Evolutionary conservation across 2,113 vertebrate species (phyloP).

Genomic region (Enhydra lutris): DNA sequence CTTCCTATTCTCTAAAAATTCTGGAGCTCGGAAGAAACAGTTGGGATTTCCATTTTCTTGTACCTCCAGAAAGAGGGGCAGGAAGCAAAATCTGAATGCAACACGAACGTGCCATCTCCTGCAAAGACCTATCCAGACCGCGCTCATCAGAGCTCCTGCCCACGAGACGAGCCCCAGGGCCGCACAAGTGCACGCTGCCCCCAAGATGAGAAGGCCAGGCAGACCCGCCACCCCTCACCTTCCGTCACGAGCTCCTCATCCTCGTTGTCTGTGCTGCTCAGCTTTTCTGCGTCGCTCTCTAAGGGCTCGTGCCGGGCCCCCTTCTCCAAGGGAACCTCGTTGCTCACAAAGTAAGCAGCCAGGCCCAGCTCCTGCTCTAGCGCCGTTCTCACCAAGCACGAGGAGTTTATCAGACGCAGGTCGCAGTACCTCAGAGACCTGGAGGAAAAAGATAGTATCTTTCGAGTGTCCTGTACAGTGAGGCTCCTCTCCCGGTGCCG

Average conservation of each 20-base stretch:
- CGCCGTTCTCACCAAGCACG: constrained; percentile 91
- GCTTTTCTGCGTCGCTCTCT: constrained; percentile 95
- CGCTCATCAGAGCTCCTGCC: rapidly evolving
- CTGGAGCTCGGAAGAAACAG: neutral
- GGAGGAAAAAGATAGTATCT: neutral
- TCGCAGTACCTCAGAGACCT: constrained; percentile 98
- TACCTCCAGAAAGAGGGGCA: neutral
- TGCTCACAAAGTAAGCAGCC: constrained; percentile 92
- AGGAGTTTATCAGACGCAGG: constrained; percentile 93
- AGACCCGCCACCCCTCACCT: constrained; percentile 76
- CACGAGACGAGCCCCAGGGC: no score
- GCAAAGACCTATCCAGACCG: rapidly evolving
- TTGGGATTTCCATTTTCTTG: neutral
- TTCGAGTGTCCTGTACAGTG: rapidly evolving
- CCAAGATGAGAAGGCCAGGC: rapidly evolving
- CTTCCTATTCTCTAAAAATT: neutral
- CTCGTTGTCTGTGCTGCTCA: constrained; percentile 95
- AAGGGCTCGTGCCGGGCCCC: constrained; percentile 84
- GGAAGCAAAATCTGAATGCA: neutral
- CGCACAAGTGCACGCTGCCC: rapidly evolving
- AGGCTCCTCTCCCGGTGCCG: rapidly evolving
- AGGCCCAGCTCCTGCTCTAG: constrained; percentile 97
- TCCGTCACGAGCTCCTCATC: constrained; percentile 90
- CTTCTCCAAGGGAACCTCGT: constrained; percentile 82
- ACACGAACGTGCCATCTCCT: rapidly evolving